Base-by-base conservation (phyloP, 37 sponge, comb jelly and placozoan species). In the Tethya wilhelma region DNA sequence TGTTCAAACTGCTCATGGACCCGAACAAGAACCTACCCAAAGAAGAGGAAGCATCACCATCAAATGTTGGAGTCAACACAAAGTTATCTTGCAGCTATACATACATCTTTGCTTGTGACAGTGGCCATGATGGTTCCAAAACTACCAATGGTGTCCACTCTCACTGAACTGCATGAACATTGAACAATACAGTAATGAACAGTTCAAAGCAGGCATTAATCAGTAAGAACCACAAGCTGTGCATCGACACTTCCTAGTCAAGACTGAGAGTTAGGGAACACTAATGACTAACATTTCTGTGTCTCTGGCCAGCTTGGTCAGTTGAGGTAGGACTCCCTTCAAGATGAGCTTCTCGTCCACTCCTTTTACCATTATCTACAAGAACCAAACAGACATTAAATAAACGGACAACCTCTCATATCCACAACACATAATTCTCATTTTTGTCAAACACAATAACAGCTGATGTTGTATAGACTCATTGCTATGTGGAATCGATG, bases 71-170 rank as follows among this genome's bases (percentile, higher is more conserved):
- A 49, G 14, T 14, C 14, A 49, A 49, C 14, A 49, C 9, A 49
- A n/a, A 7, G 28, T 60, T 60, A 7, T 60, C 22, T 25, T 25
- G 6, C 28, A 12, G 5, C 33, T 56, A 63, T 39, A 12, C 86
- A 69, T 32, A 87, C 88, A 40, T 86, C 89, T 71, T 87, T 84
- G 69, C 80, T 89, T 17, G 85, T 84, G 28, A 55, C 75, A 42
- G 80, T 60, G 42, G 86, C 87, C 87, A 90, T 87, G 43, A 94
- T 77, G 23, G 56, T 79, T 14, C 94, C 94, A 75, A 90, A 71
- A 34, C 87, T 89, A 17, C 58, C 79, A 39, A 94, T 74, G 11
- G 86, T 80, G 20, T 85, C 88, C 39, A 85, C 80, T 44, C 74
- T 78, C 36, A 94, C 94, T 41, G 69, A 56, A 23, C 94, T 94